Evolutionary conservation across 2,888 invertebrate genomes (phyloP), one percentile per base, ranked within the genome.

Genomic region (Microctonus hyperodae): DNA sequence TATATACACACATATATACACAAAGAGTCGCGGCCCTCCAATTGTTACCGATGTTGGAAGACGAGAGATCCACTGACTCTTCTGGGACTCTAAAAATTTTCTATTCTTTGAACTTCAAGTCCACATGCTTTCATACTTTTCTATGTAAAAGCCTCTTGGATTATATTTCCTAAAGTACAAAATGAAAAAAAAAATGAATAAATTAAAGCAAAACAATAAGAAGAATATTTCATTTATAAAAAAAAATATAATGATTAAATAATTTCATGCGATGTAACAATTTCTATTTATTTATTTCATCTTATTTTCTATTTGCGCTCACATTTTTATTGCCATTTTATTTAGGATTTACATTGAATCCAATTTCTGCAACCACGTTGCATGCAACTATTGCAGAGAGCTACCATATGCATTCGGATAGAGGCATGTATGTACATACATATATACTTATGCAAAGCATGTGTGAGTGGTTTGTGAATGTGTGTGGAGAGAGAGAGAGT

Each of bases 351-450:
- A 61, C 44, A 61, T 51, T 57, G 56, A 60, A 53, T 59, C 23
- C 50, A 66, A 67, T 67, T 62, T 51, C 57, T 62, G 40, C 57
- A 62, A 62, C 57, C 57, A 51, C 51, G 37, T 67, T 67, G 66
- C 66, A 67, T 67, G 66, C 61, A 50, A 67, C 56, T 56, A 61
- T 48, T 33, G 35, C 48, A 66, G 61, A 61, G 20, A 35, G 57
- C 25, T 25, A 51, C 25, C 51, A 25, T 23, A 51, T 25, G 13
- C 51, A 51, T 51, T 64, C 48, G 56, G 64, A 55, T 55, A 37
- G 63, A 40, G 22, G 11, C 4, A 51, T 23, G 25, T 23, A 51
- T 51, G n/a, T 25, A 3, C 25, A 55, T 50, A 37, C 28, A 11
- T 64, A 3, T 58, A 16, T 53, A 23, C 20, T 23, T 50, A 51